These are phyloP conservation scores for Thumatha senex DNA, from an alignment of 2,888 invertebrate genomes.

Conservation along the genomic window DNA sequence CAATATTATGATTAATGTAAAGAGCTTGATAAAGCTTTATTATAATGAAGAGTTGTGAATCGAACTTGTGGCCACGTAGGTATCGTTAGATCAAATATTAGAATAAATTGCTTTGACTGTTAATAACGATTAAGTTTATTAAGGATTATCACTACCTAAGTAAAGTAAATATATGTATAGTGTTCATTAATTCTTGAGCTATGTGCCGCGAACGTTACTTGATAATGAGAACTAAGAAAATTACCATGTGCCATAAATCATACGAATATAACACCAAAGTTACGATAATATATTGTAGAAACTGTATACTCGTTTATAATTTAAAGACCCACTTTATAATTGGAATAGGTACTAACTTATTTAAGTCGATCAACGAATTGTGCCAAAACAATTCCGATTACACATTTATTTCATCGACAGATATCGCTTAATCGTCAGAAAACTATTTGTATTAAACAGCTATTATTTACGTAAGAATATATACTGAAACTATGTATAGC, in stretches of 20 bases:
- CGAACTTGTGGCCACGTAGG: constrained; percentile 80
- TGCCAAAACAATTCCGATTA: constrained; percentile 47
- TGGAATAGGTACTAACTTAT: neutral
- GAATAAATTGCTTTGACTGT: constrained; percentile 66
- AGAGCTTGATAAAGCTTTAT: constrained; percentile 83
- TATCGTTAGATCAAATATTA: constrained; percentile 64
- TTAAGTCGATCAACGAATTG: constrained; percentile 26
- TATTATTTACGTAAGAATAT: neutral
- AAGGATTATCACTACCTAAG: constrained; percentile 44
- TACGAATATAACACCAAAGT: no score
- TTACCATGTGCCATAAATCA: neutral
- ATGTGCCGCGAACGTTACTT: constrained; percentile 20
- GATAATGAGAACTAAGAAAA: constrained; percentile 6
- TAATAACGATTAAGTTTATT: constrained; percentile 57
- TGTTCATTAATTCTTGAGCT: constrained; percentile 28
- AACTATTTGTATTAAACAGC: constrained; percentile 1
- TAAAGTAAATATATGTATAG: constrained; percentile 31
- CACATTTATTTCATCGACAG: no score
- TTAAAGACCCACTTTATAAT: no score
- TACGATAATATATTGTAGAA: no score
- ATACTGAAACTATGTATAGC: no score
- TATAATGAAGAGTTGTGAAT: constrained; percentile 82
- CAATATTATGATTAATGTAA: constrained; percentile 71
- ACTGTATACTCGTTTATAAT: neutral
- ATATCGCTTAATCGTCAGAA: no score